Base-by-base conservation (phyloP, 2,113 vertebrate genomes). In the Melanotaenia duboulayi region DNA sequence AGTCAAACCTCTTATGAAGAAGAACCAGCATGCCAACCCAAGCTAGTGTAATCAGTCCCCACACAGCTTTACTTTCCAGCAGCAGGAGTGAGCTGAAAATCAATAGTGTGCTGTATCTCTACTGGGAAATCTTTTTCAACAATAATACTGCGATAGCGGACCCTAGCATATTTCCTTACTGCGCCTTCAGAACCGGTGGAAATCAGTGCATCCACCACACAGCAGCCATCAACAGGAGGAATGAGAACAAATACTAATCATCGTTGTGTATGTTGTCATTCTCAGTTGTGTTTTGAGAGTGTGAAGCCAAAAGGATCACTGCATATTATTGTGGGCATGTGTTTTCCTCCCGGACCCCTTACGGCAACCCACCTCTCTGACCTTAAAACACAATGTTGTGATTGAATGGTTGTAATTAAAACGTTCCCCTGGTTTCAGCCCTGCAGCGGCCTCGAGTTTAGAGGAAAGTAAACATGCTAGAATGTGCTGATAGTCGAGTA, bases 381-480 rank as follows among this genome's bases (percentile, higher is more conserved):
- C 84, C 85, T 65, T 71, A 69, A 73, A 82, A 79, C 83, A 83
- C 80, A 92, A 76, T 80, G 89, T 87, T 85, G 75, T 80, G 85
- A 91, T 91, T 90, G 87, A 83, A 85, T 82, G 78, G 82, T 83
- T 89, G 86, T 86, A 87, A 92, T 92, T 90, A 91, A 89, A 91
- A 83, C 70, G 82, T 82, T 82, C 78, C 72, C 84, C 65, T 66
- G 71, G 72, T 80, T 77, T 62, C 37, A 60, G 71, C 65, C 78
- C 65, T 46, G n/a, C 44, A 68, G 74, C 24, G 74, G 61, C 59
- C 28, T 70, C 12, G 1, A 71, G 54, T 80, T 77, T 54, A 65
- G 65, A 66, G 74, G 50, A 84, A 89, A 82, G 89, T 75, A 90
- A 91, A 89, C 87, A 81, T 56, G 42, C 50, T 77, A 52, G 79